Evolutionary conservation across 2,888 invertebrate genomes (phyloP).

Genomic region (Drosophila parthenogenetica): DNA sequence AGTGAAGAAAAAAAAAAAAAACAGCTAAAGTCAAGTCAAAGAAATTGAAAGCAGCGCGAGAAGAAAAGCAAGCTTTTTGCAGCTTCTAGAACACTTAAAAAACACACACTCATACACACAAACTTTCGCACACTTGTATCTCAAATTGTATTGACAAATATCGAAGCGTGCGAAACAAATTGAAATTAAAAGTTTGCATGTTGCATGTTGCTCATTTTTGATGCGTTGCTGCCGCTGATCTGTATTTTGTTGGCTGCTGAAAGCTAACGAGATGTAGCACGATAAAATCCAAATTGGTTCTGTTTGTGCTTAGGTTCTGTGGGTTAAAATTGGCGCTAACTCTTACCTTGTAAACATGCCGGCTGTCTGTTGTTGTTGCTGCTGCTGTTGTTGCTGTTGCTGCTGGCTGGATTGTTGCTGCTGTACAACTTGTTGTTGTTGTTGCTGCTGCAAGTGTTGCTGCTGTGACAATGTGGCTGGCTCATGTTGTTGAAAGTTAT

Average conservation of each 20-base stretch:
- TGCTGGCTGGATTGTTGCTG: constrained; percentile 56
- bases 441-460: constrained; percentile 73
- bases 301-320: constrained; percentile 24
- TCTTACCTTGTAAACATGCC: constrained; percentile 79
- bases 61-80: constrained; percentile 45
- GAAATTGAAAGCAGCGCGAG: constrained; percentile 70
- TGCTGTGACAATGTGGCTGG: constrained; percentile 61
- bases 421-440: constrained; percentile 46
- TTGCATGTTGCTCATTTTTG: constrained; percentile 67
- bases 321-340: constrained; percentile 66
- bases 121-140: constrained; percentile 30
- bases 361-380: constrained; percentile 69
- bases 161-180: constrained; percentile 76
- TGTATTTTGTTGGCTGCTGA: constrained; percentile 42
- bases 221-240: constrained; percentile 62
- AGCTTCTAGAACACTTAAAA: constrained; percentile 50
- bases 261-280: constrained; percentile 46
- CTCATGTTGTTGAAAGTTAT: constrained; percentile 72
- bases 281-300: constrained; percentile 45
- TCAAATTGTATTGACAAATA: constrained; percentile 73
- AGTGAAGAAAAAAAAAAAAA: constrained; percentile 26
- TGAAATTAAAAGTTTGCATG: constrained; percentile 79
- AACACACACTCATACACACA: constrained; percentile 16
- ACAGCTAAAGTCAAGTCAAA: constrained; percentile 34
- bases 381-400: constrained; percentile 62